These are phyloP conservation scores for Panorpa germanica DNA, from an alignment of 2,888 invertebrate genomes.

Conservation along the genomic window DNA sequence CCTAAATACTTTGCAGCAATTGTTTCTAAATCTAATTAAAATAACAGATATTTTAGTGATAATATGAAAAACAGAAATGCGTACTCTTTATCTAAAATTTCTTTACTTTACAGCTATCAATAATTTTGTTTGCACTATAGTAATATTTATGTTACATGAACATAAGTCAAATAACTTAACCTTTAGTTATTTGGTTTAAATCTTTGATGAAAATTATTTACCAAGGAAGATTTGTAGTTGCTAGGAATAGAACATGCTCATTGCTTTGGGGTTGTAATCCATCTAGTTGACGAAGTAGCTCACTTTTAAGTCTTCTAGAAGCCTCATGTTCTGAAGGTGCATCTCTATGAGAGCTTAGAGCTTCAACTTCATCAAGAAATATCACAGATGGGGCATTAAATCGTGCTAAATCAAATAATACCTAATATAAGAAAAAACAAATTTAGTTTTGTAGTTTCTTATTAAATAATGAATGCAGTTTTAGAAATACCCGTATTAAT, in stretches of 20 bases:
- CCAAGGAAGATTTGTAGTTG: slow-evolving; percentile 89
- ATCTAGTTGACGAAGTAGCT: slow-evolving; percentile 73
- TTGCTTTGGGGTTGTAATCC: slow-evolving; percentile 42
- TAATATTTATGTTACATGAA: not conserved
- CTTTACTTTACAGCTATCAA: slow-evolving; percentile 5
- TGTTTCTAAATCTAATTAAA: too few species aligned
- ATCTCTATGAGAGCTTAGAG: slow-evolving; percentile 48
- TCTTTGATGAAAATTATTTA: slow-evolving; percentile 19
- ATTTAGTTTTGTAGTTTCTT: slow-evolving; percentile 6
- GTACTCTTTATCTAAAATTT: too few species aligned
- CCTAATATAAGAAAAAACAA: slow-evolving; percentile 24
- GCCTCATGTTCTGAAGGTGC: slow-evolving; percentile 64
- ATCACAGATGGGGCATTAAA: slow-evolving; percentile 76
- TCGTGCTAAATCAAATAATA: slow-evolving; percentile 73
- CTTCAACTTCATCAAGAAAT: slow-evolving; percentile 86
- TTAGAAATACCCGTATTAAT: slow-evolving; percentile 47
- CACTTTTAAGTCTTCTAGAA: slow-evolving; percentile 71
- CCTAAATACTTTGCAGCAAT: not conserved
- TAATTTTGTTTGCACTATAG: slow-evolving; percentile 4
- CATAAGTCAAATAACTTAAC: not conserved
- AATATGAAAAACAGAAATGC: too few species aligned
- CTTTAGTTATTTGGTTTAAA: not conserved
- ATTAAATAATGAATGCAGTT: not conserved
- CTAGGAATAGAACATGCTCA: slow-evolving; percentile 56
- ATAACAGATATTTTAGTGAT: too few species aligned